phyloP scores from a whole-genome alignment of 1,140 invertebrate species.

The Wiebesia pumilae region DNA sequence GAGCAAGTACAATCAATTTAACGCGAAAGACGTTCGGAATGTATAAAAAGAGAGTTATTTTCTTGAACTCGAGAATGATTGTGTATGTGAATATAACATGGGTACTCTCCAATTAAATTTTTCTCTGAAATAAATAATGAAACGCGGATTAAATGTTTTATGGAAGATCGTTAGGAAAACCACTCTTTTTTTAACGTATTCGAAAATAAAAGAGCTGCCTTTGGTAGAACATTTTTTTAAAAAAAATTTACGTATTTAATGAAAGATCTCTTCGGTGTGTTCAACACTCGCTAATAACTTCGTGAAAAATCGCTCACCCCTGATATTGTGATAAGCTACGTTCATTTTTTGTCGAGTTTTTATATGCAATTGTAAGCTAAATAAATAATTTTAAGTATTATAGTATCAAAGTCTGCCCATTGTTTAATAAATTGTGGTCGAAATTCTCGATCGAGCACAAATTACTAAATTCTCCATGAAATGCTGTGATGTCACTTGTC shows the following conservation, averaged over 20 bases:
- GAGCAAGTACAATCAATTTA: constrained; percentile 23
- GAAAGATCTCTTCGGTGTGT: constrained; percentile 39
- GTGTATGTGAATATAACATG: neutral
- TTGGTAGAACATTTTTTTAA: neutral
- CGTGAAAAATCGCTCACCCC: constrained; percentile 27
- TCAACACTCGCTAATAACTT: constrained; percentile 27
- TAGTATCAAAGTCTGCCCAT: constrained; percentile 16
- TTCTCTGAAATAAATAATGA: neutral
- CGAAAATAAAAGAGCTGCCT: neutral
- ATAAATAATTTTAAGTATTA: constrained; percentile 14
- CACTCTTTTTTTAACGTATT: neutral
- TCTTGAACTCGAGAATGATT: neutral
- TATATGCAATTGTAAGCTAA: constrained; percentile 24
- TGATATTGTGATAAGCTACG: constrained; percentile 63
- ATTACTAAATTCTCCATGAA: neutral
- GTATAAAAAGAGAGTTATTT: neutral
- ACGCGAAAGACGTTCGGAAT: neutral
- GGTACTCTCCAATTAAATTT: neutral
- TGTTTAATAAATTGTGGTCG: constrained; percentile 21
- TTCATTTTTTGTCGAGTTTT: constrained; percentile 51
- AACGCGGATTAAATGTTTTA: neutral
- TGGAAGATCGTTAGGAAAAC: neutral
- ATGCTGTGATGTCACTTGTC: constrained; percentile 26
- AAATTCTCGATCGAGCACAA: neutral
- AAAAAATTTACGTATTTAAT: constrained; percentile 6